Conservation (phyloP, 2,888 invertebrate genomes). For the Synanthedon myopaeformis region DNA sequence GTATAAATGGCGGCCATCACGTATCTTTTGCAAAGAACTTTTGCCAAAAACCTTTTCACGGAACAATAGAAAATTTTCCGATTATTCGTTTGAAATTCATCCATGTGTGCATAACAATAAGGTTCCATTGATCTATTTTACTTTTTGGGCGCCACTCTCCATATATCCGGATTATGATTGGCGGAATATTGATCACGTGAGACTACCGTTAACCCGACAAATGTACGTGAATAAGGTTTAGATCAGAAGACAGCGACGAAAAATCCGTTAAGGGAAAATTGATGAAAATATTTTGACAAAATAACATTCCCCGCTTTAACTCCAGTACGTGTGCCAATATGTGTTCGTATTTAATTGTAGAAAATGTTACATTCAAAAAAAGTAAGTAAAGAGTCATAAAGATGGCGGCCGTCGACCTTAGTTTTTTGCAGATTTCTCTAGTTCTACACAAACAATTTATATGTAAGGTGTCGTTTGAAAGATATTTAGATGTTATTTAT, state of each 20-base stretch:
- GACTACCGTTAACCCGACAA: neutral
- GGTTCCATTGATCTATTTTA: neutral
- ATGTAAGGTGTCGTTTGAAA: no score
- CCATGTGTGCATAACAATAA: neutral
- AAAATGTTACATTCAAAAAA: no score
- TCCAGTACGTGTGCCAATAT: no score
- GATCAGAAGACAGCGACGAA: neutral
- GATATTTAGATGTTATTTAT: no score
- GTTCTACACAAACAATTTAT: no score
- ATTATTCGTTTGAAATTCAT: neutral
- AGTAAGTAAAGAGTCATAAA: no score
- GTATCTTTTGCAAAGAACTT: neutral
- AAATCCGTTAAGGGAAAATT: no score
- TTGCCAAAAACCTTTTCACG: neutral
- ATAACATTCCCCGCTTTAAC: no score
- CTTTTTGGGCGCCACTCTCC: slow-evolving; percentile 1
- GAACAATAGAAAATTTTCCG: neutral
- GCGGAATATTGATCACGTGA: slow-evolving; percentile 26
- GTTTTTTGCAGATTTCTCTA: no score
- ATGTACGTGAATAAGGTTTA: neutral
- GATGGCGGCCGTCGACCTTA: no score
- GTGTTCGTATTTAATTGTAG: no score
- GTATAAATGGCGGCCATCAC: neutral
- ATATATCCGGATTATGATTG: slow-evolving; percentile 18
- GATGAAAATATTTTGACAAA: no score